Evolutionary conservation across 2,113 vertebrate genomes (phyloP), one percentile per base, ranked within the genome.

Genomic region (Sprattus sprattus): DNA sequence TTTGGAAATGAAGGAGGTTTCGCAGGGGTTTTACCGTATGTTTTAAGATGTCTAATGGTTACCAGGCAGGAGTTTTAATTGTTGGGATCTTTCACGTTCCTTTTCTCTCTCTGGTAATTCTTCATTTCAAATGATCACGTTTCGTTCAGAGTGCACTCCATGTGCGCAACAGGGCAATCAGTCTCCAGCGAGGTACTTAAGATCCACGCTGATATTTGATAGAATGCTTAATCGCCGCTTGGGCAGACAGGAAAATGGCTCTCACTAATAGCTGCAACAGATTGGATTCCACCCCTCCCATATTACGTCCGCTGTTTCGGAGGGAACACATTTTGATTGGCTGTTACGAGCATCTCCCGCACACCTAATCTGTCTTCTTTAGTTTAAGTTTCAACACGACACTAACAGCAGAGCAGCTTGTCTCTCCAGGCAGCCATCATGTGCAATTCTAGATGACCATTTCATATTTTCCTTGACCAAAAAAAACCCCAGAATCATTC

Each of bases 201-300:
- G 88, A 89, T 90, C 89, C 82, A 13, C 3, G 39, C 22, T 78
- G 93, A 93, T 92, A 94, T 92, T 89, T 54, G 90, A 93, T 93
- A 92, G 93, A 94, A 91, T 87, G 84, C 86, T 89, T 94, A 94
- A 94, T 92, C 84, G 87, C 90, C 92, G 92, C 93, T 94, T 93
- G 88, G 92, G 91, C 71, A 78, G 71, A 78, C 71, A 39, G 71
- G 88, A 90, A 88, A 89, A 91, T 84, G 93, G 93, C 93, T 90
- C 93, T 91, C 86, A 64, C 67, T 89, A 86, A 87, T 82, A 89
- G 87, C 32, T 28, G 49, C 52, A 6, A 85, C 82, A 87, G 82
- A 81, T 89, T 85, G 84, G 86, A 86, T 87, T 89, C 85, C 88
- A 54, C 85, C 47, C 46, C 84, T 52, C 82, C 52, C 64, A 45